Percentiles rank a stretch among this genome's conserved stretches.
Evolutionary conservation across 2,888 invertebrate genomes (phyloP).

Genomic region (Trichopria drosophilae): DNA sequence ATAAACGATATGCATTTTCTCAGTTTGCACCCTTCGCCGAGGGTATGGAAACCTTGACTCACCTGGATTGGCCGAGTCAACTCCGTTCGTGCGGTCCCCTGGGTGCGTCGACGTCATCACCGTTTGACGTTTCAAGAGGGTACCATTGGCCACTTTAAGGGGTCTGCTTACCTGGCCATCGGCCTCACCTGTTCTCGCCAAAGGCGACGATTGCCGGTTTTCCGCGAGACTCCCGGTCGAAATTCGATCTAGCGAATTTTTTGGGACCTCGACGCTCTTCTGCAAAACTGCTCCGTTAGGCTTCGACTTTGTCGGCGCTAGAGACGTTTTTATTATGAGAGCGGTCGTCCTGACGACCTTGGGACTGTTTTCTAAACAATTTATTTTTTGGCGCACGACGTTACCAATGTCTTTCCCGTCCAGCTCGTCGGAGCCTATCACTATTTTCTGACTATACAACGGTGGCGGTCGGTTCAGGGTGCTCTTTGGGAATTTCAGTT

Average conservation of each 20-base stretch:
- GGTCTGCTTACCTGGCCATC: not conserved
- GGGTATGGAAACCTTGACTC: too few species aligned
- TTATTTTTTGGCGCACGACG: conserved; percentile 52
- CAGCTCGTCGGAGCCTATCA: conserved; percentile 55
- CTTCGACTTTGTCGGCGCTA: conserved; percentile 41
- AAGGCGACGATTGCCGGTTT: not conserved
- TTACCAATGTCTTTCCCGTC: conserved; percentile 51
- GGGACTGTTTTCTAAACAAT: conserved; percentile 49
- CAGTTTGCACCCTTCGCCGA: too few species aligned
- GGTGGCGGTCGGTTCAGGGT: conserved; percentile 49
- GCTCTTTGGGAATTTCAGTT: conserved; percentile 53
- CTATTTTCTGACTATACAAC: conserved; percentile 56
- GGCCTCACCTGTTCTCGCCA: not conserved
- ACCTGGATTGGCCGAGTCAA: too few species aligned
- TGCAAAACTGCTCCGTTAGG: conserved; percentile 11
- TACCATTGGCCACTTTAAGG: conserved; percentile 4
- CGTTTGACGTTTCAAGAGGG: conserved; percentile 2
- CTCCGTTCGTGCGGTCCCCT: conserved; percentile 25
- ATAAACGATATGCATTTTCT: too few species aligned
- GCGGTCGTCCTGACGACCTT: conserved; percentile 55
- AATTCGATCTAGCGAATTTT: conserved; percentile 4
- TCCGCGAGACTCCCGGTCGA: not conserved
- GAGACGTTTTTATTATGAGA: conserved; percentile 54
- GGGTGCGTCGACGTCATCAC: conserved; percentile 21
- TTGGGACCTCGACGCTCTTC: conserved; percentile 6